Evolutionary conservation across 2,797 vertebrate species (phyloP), one percentile per base, ranked within the genome.

Genomic region (Pseudotriccus pelzelni): DNA sequence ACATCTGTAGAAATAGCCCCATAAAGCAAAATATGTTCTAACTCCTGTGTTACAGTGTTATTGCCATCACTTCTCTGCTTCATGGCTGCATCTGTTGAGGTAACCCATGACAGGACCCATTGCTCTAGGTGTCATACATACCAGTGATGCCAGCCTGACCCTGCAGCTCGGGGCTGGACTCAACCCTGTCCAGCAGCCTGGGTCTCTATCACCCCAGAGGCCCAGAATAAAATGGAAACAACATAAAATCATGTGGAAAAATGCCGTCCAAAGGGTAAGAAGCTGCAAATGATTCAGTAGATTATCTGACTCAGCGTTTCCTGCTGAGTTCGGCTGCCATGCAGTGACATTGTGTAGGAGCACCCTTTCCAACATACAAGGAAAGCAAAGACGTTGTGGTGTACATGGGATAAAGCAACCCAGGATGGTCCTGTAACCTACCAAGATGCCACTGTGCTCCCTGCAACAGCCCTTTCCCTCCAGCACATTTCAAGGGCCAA

Each of bases 371-470:
- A 3, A 10, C 0, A 3, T 0, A 16, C 17, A 39, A 15, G 43
- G 36, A 19, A 83, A 63, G 56, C 13, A 28, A 46, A 36, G 52
- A 41, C 16, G 86, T 64, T 30, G 20, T 1, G 2, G 10, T 2
- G 3, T 9, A 30, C 11, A 5, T 0, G 3, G 70, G 19, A 67
- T 17, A 32, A 76, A 92, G 70, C 0, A 4, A 25, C 3, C 2
- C 67, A 62, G 30, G 23, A 44, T 0, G 1, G 37, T 36, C 32
- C 34, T 63, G 55, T 32, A 59, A 52, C 62, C 43, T 47, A 16
- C 24, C 10, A 23, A 47, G 27, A 32, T 86, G 34, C 10, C 25
- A 6, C 62, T 23, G 16, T 1, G 0, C 7, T 66, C 30, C 24
- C 28, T 5, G 1, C 32, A 76, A 46, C 15, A 69, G 36, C 41